Percentiles rank a stretch among this genome's conserved stretches.
Conservation (phyloP, 2,888 invertebrate species). For the Diploptera punctata region DNA sequence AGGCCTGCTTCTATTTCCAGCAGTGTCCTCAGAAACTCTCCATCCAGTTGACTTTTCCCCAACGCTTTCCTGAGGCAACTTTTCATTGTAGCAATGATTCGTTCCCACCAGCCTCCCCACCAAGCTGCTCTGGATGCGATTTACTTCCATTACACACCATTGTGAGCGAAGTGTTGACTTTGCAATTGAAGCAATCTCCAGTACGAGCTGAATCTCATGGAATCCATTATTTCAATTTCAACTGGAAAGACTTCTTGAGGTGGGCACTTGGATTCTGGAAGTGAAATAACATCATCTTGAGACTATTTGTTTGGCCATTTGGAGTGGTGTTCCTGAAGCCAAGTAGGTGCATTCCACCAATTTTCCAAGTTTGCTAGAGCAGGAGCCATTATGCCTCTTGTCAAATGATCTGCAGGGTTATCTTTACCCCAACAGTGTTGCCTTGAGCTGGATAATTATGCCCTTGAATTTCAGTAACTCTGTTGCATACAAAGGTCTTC, state of each 20-base stretch:
- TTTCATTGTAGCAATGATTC: neutral
- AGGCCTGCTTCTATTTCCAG: neutral
- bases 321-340: neutral
- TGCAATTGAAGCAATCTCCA: neutral
- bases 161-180: neutral
- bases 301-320: neutral
- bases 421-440: neutral
- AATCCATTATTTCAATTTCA: neutral
- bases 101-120: too few relatives aligned
- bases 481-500: neutral
- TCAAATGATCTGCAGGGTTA: constrained; percentile 1
- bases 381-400: neutral
- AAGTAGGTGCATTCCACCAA: constrained; percentile 4
- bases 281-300: neutral
- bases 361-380: neutral
- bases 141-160: neutral
- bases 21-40: neutral
- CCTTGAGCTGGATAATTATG: too few relatives aligned
- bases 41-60: neutral
- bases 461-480: neutral
- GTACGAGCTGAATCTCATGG: too few relatives aligned
- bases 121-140: neutral
- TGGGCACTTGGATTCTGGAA: neutral
- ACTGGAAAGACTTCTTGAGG: neutral
- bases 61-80: neutral